Conservation (phyloP, 2,113 vertebrate genomes). For the Macroglossus sobrinus region DNA sequence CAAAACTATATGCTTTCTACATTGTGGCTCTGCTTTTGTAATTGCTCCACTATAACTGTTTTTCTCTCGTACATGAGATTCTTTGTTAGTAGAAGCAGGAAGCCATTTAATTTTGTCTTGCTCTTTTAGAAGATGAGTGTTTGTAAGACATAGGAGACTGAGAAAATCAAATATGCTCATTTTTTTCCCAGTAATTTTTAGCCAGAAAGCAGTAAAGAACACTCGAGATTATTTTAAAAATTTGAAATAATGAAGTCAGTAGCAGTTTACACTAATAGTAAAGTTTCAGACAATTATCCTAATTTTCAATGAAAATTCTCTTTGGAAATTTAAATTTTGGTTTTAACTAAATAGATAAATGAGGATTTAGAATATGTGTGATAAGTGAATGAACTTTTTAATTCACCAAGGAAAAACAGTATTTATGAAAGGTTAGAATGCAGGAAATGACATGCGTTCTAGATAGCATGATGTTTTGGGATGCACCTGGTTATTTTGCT, state of each 20-base stretch:
- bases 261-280: background rate
- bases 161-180: background rate
- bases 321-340: constrained; percentile 17
- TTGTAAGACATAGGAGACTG: background rate
- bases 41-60: background rate
- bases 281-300: background rate
- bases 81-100: background rate
- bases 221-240: background rate
- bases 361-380: background rate
- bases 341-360: constrained; percentile 15
- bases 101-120: constrained; percentile 16
- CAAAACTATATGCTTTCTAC: background rate
- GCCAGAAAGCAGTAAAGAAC: background rate
- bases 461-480: background rate
- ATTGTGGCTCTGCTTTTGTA: background rate
- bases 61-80: background rate
- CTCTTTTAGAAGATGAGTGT: background rate
- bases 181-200: background rate
- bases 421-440: background rate
- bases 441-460: background rate
- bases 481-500: background rate
- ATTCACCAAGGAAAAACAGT: background rate
- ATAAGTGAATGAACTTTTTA: constrained; percentile 16
- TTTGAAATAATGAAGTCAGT: constrained; percentile 1
- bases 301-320: constrained; percentile 16